Conservation (phyloP, 2,797 vertebrate species). For the Mus minutoides region DNA sequence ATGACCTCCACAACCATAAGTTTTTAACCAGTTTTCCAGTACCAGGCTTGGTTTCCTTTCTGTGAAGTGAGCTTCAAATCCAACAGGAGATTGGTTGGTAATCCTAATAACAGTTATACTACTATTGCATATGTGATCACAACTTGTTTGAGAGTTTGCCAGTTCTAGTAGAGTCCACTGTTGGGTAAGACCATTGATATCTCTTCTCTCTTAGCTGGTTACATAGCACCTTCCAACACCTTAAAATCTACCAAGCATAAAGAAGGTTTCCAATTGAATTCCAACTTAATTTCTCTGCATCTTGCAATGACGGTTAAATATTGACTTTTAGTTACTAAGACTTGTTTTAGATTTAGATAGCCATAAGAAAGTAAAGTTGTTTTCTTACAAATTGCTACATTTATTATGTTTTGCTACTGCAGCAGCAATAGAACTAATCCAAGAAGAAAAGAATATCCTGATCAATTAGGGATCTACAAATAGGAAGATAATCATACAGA, state of each 20-base stretch:
- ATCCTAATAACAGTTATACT: not conserved
- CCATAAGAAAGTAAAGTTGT: not conserved
- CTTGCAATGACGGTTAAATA: not conserved
- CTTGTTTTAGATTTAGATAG: not conserved
- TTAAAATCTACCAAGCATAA: not conserved
- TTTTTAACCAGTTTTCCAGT: not conserved
- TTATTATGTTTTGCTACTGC: not conserved
- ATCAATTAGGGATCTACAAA: not conserved
- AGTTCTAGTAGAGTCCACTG: too few species aligned
- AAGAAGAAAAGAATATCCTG: not conserved
- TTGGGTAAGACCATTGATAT: not conserved
- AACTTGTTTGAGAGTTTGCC: not conserved
- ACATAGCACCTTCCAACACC: too few species aligned
- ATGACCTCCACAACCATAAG: not conserved
- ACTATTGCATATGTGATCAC: not conserved
- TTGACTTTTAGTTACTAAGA: constrained; percentile 26
- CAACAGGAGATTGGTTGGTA: not conserved
- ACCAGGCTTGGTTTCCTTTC: not conserved
- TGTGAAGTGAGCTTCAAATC: not conserved
- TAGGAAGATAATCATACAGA: not conserved
- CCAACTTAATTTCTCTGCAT: not conserved
- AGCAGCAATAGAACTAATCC: not conserved
- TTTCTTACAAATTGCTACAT: not conserved
- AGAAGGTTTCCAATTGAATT: not conserved
- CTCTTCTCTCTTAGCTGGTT: not conserved